Base-by-base conservation (phyloP, 92 coral and sea anemone species). In the Heteractis magnifica region DNA sequence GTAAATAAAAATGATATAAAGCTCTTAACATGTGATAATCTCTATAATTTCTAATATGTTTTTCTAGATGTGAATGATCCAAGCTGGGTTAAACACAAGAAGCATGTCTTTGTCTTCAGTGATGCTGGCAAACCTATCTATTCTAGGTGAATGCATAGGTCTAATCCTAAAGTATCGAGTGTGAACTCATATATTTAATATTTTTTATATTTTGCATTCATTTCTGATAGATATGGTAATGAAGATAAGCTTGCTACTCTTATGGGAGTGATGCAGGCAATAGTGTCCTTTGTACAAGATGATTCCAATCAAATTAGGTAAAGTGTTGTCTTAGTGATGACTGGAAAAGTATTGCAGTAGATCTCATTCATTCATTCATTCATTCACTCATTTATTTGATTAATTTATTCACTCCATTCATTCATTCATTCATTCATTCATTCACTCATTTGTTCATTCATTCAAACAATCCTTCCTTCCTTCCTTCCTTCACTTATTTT, bases 251-350 rank as follows among this genome's bases (percentile, higher is more conserved):
- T 96, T 4, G 97, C 98, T 6, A 96, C 99, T 59, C 90, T 94
- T 52, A 96, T 91, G 94, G 99, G 99, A 49, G 99, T 96, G 41
- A 96, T 96, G 99, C 99, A 96, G 79, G 99, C 99, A 10, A 83
- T 96, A 50, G 92, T 96, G 51, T 96, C 98, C 10, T 92, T 96
- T 89, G 97, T 96, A 52, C 96, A 96, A 78, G 98, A 82, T 79
- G 99, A 90, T 49, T 90, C 82, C 53, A 96, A 96, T 83, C 85
- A 85, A 60, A 87, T 96, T 79, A 94, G 99, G 99, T 96, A 20
- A 79, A 73, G 8, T 3, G 19, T 64, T 1, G 18, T 68, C 1
- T 65, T 20, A 20, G 20, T 20, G 8, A 65, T n/a, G 18, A 4
- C 3, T 13, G 58, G 58, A 34, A 34, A 34, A 34, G 3, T 34